Base-by-base conservation (phyloP, 2,113 vertebrate species). In the Aplodontia rufa region DNA sequence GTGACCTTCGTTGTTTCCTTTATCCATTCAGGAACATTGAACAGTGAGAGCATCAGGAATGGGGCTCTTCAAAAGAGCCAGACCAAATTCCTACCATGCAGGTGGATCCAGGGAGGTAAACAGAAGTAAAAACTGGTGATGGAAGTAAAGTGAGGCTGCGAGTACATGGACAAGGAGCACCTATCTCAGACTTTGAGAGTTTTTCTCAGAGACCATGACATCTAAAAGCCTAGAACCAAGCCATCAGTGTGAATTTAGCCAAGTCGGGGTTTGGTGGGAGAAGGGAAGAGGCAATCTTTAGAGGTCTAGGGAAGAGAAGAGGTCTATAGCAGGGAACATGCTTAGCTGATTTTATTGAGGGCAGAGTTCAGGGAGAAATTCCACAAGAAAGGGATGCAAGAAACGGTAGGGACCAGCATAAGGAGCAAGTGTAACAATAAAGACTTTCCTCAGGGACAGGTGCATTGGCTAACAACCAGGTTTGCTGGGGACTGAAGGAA, bases 141-240 rank as follows among this genome's bases (percentile, higher is more conserved):
- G 32, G 35, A 71, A 45, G 3, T 30, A 6, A 6, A 42, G 42
- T 32, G 0, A 5, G 32, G 5, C 20, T 24, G 1, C 28, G 35
- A n/a, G n/a, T n/a, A n/a, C n/a, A n/a, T n/a, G n/a, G 12, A 35
- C 0, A 0, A 30, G 9, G 45, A 42, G 10, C 6, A 11, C 5
- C 26, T 4, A 19, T 2, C 2, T n/a, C 3, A 7, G 49, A 71
- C 49, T 19, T 3, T 1, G 1, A 11, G 19, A 30, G 3, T 28
- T 60, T 26, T 40, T 69, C 32, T 74, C 45, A 4, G 24, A 62
- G 30, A 16, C 4, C 7, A 11, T 24, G 30, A 53, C 20, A 51
- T 58, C 30, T 24, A 28, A n/a, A n/a, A 58, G 10, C 45, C 51
- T 30, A 87, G n/a, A 24, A 30, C 40, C 72, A 47, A 8, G n/a